phyloP scores from a whole-genome alignment of 2,888 invertebrate species.

The Caprella mutica region DNA sequence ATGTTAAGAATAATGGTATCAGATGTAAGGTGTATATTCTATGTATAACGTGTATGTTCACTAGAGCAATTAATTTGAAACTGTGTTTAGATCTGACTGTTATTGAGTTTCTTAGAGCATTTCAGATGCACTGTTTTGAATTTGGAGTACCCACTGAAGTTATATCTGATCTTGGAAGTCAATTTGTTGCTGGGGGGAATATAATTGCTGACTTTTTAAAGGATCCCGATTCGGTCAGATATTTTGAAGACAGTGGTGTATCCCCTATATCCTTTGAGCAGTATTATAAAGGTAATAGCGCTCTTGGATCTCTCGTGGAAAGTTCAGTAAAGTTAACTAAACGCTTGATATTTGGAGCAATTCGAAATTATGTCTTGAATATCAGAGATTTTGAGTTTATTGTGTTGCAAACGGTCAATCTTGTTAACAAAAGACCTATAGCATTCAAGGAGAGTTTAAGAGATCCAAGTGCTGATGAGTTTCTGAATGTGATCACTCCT shows the following conservation, averaged over 20 bases:
- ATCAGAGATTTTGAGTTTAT: not conserved
- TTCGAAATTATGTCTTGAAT: not conserved
- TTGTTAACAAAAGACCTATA: not conserved
- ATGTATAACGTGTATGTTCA: slow-evolving; percentile 5
- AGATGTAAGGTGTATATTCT: not conserved
- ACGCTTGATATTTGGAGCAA: not conserved
- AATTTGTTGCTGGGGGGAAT: not conserved
- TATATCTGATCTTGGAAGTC: not conserved
- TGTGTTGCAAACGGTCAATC: not conserved
- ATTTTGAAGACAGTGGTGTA: not conserved
- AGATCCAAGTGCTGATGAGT: not conserved
- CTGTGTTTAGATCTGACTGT: not conserved
- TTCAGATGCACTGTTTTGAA: not conserved
- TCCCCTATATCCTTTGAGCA: not conserved
- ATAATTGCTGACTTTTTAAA: not conserved
- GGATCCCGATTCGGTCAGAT: not conserved
- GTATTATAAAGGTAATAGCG: slow-evolving; percentile 2
- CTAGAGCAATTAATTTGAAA: slow-evolving; percentile 1
- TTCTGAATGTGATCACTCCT: not conserved
- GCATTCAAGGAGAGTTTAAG: not conserved
- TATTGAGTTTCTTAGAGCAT: not conserved
- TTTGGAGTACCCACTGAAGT: not conserved
- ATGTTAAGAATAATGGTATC: not conserved
- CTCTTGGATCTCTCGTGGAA: not conserved
- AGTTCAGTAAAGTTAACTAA: not conserved